These are phyloP conservation scores for Callinectes sapidus DNA, from an alignment of 2,888 invertebrate genomes.

Conservation along the genomic window DNA sequence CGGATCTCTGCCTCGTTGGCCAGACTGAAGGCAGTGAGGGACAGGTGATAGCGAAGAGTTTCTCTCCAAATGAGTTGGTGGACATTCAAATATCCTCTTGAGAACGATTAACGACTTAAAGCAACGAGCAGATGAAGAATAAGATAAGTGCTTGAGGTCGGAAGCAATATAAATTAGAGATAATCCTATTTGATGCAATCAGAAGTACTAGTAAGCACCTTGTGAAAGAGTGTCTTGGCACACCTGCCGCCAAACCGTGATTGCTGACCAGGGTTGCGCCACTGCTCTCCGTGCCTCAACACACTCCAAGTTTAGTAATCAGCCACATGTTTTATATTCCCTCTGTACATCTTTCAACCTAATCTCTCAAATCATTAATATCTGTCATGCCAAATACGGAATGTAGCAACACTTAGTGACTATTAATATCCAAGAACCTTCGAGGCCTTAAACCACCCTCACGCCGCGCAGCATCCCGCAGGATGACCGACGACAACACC, in stretches of 20 bases:
- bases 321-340: not conserved
- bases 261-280: not conserved
- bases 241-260: not conserved
- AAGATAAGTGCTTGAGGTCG: not conserved
- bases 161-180: not conserved
- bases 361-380: not conserved
- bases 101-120: not conserved
- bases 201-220: not conserved
- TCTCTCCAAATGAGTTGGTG: not conserved
- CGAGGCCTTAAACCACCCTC: not conserved
- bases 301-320: not conserved
- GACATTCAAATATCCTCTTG: not conserved
- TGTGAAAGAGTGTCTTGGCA: not conserved
- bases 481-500: not conserved
- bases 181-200: not conserved
- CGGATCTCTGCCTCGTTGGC: not conserved
- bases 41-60: not conserved
- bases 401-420: not conserved
- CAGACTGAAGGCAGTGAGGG: not conserved
- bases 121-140: not conserved
- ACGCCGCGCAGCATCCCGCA: not conserved
- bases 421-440: not conserved
- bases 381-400: not conserved
- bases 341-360: not conserved
- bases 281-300: not conserved